phyloP scores from a whole-genome alignment of 2,888 invertebrate genomes.

The Sussaba pulchella region DNA sequence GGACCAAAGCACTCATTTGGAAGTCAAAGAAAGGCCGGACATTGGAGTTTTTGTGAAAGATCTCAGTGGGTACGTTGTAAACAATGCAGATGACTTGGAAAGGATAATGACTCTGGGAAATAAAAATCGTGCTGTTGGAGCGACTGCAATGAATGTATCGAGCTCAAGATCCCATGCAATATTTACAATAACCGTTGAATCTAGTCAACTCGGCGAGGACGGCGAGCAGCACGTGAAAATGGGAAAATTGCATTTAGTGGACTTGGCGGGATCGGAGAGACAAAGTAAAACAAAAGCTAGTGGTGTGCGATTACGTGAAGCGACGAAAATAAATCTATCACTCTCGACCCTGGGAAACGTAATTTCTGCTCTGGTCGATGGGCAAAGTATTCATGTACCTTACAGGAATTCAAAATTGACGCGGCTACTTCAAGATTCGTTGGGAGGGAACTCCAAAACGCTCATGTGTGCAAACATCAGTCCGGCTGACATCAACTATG shows the following conservation, averaged over 20 bases:
- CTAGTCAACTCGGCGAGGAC: slow-evolving; percentile 93
- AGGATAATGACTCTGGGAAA: slow-evolving; percentile 98
- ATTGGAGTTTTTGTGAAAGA: slow-evolving; percentile 99
- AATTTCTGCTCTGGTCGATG: slow-evolving; percentile 98
- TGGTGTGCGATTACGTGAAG: slow-evolving; percentile 96
- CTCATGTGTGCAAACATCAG: slow-evolving; percentile 98
- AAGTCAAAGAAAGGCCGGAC: slow-evolving; percentile 98
- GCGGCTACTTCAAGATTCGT: slow-evolving; percentile 96
- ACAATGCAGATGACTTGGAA: slow-evolving; percentile 97
- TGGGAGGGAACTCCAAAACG: slow-evolving; percentile 98
- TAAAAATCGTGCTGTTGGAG: slow-evolving; percentile 95
- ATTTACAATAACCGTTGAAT: slow-evolving; percentile 98
- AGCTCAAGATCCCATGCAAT: slow-evolving; percentile 99
- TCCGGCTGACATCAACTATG: slow-evolving; percentile 98
- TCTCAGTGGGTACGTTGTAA: slow-evolving; percentile 98
- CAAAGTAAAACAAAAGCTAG: slow-evolving; percentile 98
- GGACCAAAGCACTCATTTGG: slow-evolving; percentile 93
- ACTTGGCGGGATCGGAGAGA: slow-evolving; percentile 98
- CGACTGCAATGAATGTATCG: slow-evolving; percentile 99
- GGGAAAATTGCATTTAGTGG: slow-evolving; percentile 98
- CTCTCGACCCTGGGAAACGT: slow-evolving; percentile 99
- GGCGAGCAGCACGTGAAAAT: slow-evolving; percentile 95
- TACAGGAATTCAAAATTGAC: slow-evolving; percentile 99
- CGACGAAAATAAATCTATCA: slow-evolving; percentile 98
- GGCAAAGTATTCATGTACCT: slow-evolving; percentile 98